Evolutionary conservation across 1,140 invertebrate species (phyloP).

Genomic region (Camponotus vicinus): DNA sequence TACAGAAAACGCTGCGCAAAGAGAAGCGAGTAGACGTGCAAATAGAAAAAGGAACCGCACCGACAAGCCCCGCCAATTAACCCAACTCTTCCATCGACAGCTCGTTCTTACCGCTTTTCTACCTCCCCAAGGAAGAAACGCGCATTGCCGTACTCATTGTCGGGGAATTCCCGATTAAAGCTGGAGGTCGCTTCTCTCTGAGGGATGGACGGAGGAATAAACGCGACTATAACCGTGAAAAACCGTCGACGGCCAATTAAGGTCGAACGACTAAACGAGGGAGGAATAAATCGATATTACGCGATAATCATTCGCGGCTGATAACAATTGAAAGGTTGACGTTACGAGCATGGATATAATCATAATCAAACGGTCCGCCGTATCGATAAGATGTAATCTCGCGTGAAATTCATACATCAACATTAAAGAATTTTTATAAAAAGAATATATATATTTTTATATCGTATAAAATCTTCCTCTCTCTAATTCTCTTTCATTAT

Average conservation of each 20-base stretch:
- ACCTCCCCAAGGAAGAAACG: conserved; percentile 6
- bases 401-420: neutral
- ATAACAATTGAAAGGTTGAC: conserved; percentile 22
- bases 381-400: conserved; percentile 28
- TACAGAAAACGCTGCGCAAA: conserved; percentile 56
- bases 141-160: conserved; percentile 29
- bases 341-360: neutral
- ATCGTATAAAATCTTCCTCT: neutral
- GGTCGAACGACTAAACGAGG: conserved; percentile 43
- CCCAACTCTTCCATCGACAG: conserved; percentile 57
- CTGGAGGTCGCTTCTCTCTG: neutral
- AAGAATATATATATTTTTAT: neutral
- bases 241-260: conserved; percentile 57
- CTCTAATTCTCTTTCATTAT: neutral
- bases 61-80: conserved; percentile 48
- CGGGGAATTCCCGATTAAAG: conserved; percentile 33
- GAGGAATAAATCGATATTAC: conserved; percentile 16
- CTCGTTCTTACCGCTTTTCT: conserved; percentile 43
- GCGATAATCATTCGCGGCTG: conserved; percentile 12
- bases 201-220: conserved; percentile 12
- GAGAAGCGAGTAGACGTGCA: conserved; percentile 31
- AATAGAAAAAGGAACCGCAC: neutral
- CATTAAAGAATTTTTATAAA: neutral
- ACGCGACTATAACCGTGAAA: conserved; percentile 12
- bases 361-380: neutral